These are phyloP conservation scores for Mercenaria mercenaria DNA, from an alignment of 1,140 invertebrate genomes.

Conservation along the genomic window DNA sequence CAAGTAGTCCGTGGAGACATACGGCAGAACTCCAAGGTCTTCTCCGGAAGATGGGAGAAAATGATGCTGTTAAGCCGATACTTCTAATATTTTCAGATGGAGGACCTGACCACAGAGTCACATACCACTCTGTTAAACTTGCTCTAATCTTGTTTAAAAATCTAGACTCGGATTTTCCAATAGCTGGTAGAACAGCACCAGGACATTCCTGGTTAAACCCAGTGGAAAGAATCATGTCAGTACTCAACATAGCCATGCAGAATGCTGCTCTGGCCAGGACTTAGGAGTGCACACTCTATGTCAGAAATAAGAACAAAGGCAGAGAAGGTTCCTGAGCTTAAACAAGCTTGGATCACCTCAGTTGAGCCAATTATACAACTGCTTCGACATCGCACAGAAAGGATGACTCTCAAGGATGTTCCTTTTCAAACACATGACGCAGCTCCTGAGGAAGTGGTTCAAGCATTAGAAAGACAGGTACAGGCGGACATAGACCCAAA, in stretches of 20 bases:
- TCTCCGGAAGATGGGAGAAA: neutral
- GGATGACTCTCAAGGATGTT: neutral
- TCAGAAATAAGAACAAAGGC: slow-evolving; percentile 57
- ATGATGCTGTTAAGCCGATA: neutral
- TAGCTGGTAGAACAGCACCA: slow-evolving; percentile 65
- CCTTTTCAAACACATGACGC: neutral
- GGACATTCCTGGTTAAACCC: slow-evolving; percentile 66
- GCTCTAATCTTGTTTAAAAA: slow-evolving; percentile 63
- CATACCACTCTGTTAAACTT: slow-evolving; percentile 63
- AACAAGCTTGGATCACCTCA: neutral
- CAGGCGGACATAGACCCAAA: neutral
- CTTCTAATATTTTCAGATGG: slow-evolving; percentile 62
- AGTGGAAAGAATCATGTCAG: slow-evolving; percentile 68
- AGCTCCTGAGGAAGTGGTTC: slow-evolving; percentile 24
- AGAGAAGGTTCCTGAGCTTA: neutral
- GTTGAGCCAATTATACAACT: neutral
- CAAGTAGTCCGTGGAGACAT: slow-evolving; percentile 55
- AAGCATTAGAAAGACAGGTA: slow-evolving; percentile 45
- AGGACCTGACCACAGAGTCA: slow-evolving; percentile 66
- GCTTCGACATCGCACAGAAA: neutral
- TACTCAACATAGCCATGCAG: slow-evolving; percentile 68
- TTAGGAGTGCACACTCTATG: slow-evolving; percentile 40
- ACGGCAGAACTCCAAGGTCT: slow-evolving; percentile 3
- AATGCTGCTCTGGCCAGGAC: slow-evolving; percentile 42
- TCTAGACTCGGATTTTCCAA: slow-evolving; percentile 55